phyloP scores from a whole-genome alignment of 2,888 invertebrate species.

The Petrophora chlorosata region DNA sequence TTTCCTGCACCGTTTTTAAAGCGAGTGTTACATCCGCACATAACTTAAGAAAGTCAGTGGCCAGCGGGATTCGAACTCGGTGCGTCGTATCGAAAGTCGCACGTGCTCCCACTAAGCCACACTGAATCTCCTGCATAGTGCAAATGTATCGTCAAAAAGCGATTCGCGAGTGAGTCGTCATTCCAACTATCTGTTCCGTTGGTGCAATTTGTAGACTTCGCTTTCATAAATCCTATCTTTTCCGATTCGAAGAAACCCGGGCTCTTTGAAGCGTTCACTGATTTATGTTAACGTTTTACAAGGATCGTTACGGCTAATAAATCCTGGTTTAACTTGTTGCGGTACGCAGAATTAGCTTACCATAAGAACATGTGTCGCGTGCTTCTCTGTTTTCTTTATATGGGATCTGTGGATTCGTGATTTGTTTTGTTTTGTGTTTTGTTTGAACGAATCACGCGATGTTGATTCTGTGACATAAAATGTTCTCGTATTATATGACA shows the following conservation, averaged over 20 bases:
- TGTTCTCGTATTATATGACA: too few relatives aligned
- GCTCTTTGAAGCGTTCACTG: slow-evolving; percentile 58
- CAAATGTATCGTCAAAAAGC: not conserved
- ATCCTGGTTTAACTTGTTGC: slow-evolving; percentile 74
- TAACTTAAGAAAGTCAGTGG: too few relatives aligned
- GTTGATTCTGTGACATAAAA: too few relatives aligned
- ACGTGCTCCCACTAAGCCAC: too few relatives aligned
- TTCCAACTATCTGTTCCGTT: slow-evolving; percentile 2
- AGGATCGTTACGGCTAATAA: slow-evolving; percentile 71
- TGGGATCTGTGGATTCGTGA: slow-evolving; percentile 5
- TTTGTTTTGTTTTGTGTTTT: not conserved
- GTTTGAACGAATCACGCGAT: slow-evolving; percentile 1
- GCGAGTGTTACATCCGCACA: too few relatives aligned
- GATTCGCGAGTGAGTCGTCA: slow-evolving; percentile 8
- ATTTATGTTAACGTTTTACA: slow-evolving; percentile 71
- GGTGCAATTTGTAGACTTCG: slow-evolving; percentile 32
- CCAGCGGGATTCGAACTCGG: too few relatives aligned
- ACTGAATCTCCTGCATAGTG: too few relatives aligned
- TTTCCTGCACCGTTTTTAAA: too few relatives aligned
- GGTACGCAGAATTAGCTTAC: slow-evolving; percentile 56
- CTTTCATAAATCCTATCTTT: slow-evolving; percentile 49
- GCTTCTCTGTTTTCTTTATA: slow-evolving; percentile 23
- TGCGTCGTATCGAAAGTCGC: too few relatives aligned
- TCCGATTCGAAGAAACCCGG: slow-evolving; percentile 38
- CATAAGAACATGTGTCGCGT: slow-evolving; percentile 46